Conservation (phyloP, 92 coral and sea anemone species). For the Bergia sp. region DNA sequence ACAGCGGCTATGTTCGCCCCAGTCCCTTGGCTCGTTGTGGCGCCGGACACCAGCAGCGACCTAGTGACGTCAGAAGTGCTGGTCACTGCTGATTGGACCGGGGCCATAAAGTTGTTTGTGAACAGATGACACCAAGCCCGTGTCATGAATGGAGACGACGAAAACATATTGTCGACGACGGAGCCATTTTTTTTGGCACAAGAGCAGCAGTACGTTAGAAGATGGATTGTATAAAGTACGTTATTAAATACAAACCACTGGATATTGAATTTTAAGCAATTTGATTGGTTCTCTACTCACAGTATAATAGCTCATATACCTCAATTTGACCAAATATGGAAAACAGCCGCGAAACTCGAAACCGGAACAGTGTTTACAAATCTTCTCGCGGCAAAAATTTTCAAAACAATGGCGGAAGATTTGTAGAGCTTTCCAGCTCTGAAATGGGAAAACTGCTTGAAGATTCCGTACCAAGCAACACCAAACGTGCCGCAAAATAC, state of each 20-base stretch:
- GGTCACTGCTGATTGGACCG: conserved; percentile 99
- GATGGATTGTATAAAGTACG: neutral
- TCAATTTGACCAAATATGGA: too few species aligned
- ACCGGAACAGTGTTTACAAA: too few species aligned
- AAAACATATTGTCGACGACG: neutral
- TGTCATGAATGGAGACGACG: neutral
- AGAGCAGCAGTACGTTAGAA: neutral
- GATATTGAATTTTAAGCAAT: neutral
- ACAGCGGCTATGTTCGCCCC: conserved; percentile 99
- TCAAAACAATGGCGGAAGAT: too few species aligned
- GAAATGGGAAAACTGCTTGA: too few species aligned
- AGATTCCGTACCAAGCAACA: too few species aligned
- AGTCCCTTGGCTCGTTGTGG: conserved; percentile 96
- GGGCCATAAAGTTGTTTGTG: conserved; percentile 93
- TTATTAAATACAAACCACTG: neutral
- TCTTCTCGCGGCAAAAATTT: too few species aligned
- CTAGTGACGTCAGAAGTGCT: conserved; percentile 93
- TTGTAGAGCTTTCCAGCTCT: too few species aligned
- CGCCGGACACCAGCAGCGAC: conserved; percentile 85
- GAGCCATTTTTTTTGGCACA: neutral
- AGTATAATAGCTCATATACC: too few species aligned
- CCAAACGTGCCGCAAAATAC: too few species aligned
- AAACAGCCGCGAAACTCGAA: too few species aligned
- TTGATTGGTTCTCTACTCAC: too few species aligned
- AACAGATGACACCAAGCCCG: conserved; percentile 75